These are phyloP conservation scores for Drosophila nr. perissopoda DNA, from an alignment of 2,888 invertebrate species.

Conservation along the genomic window DNA sequence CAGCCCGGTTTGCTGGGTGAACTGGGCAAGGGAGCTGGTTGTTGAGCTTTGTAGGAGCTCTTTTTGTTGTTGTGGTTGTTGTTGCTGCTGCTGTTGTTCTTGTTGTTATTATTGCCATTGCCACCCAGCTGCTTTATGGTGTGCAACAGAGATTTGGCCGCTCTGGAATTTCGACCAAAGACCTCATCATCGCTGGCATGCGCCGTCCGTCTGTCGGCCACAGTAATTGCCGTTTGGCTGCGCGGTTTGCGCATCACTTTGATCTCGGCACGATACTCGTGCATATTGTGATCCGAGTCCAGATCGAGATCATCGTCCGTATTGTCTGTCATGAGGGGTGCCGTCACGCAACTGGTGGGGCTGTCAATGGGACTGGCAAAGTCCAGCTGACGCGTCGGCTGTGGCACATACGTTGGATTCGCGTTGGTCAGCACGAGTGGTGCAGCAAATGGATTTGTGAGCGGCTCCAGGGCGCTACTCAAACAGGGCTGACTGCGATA, in stretches of 20 bases:
- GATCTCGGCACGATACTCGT: slow-evolving; percentile 88
- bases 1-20: slow-evolving; percentile 71
- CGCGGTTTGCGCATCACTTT: slow-evolving; percentile 92
- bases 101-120: slow-evolving; percentile 26
- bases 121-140: slow-evolving; percentile 86
- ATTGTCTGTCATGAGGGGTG: slow-evolving; percentile 67
- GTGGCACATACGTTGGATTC: slow-evolving; percentile 75
- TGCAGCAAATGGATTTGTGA: slow-evolving; percentile 83
- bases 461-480: slow-evolving; percentile 86
- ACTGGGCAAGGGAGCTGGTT: slow-evolving; percentile 39
- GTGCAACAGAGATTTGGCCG: slow-evolving; percentile 86
- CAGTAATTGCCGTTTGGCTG: slow-evolving; percentile 90
- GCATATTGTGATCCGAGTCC: slow-evolving; percentile 85
- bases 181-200: slow-evolving; percentile 85
- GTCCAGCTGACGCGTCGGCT: slow-evolving; percentile 59
- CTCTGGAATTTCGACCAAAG: slow-evolving; percentile 85
- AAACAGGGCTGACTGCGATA: slow-evolving; percentile 85
- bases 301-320: slow-evolving; percentile 83
- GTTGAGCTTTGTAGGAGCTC: slow-evolving; percentile 10
- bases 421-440: slow-evolving; percentile 82
- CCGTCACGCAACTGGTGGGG: slow-evolving; percentile 76
- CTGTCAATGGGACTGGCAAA: slow-evolving; percentile 75
- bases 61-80: not conserved
- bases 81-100: not conserved
- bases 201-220: slow-evolving; percentile 77